Conservation (phyloP, 2,888 invertebrate genomes). For the Lepidocyrtinus sp. region DNA sequence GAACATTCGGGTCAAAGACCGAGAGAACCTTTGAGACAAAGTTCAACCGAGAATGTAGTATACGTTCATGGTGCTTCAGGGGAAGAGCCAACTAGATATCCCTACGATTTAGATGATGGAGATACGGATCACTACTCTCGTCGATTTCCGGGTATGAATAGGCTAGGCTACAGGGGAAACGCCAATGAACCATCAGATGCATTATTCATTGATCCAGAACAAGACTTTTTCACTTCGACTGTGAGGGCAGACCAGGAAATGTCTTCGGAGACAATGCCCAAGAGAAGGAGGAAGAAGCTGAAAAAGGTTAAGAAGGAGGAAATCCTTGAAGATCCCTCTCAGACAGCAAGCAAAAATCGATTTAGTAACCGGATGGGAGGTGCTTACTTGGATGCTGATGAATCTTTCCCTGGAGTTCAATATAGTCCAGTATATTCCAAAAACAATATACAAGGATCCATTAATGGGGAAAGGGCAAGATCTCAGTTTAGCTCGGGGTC, state of each 20-base stretch:
- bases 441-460: conserved; percentile 19
- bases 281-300: conserved; percentile 46
- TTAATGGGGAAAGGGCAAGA: conserved; percentile 21
- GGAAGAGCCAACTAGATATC: conserved; percentile 25
- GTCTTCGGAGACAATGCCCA: conserved; percentile 44
- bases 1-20: conserved; percentile 35
- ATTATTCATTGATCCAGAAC: conserved; percentile 65
- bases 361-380: conserved; percentile 28
- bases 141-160: conserved; percentile 15
- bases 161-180: conserved; percentile 39
- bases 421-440: conserved; percentile 46
- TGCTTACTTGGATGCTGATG: not conserved
- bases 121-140: not conserved
- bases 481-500: conserved; percentile 4
- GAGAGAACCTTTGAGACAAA: conserved; percentile 61
- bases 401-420: conserved; percentile 5
- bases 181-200: conserved; percentile 56
- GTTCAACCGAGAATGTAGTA: conserved; percentile 64
- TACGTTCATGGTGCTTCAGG: conserved; percentile 49
- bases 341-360: not conserved
- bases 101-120: conserved; percentile 28
- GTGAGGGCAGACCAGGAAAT: conserved; percentile 43
- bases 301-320: conserved; percentile 42
- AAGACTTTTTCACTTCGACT: conserved; percentile 68
- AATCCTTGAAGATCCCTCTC: conserved; percentile 29